Percentiles rank a stretch among this genome's conserved stretches.
Conservation (phyloP, 1,140 invertebrate species). For the Papilio polytes region DNA sequence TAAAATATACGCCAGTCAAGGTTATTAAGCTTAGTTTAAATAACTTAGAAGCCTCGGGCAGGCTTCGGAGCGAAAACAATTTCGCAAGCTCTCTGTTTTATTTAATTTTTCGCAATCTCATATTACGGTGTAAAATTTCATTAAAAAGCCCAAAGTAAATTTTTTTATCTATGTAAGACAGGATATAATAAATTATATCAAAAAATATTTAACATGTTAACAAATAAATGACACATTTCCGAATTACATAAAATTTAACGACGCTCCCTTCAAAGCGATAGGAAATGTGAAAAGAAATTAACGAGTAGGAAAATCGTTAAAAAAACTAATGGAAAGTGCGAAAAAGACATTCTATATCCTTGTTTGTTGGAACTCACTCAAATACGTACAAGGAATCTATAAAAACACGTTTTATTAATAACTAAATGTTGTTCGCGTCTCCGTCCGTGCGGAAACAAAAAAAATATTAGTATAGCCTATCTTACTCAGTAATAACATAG, state of each 20-base stretch:
- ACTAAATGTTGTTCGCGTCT: too few species aligned
- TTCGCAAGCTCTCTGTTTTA: not conserved
- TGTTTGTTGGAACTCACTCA: not conserved
- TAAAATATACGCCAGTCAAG: constrained; percentile 11
- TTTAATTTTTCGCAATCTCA: not conserved
- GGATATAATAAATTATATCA: not conserved
- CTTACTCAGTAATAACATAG: too few species aligned
- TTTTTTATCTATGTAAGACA: not conserved
- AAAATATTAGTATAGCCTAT: too few species aligned
- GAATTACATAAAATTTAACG: not conserved
- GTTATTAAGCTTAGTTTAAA: constrained; percentile 10
- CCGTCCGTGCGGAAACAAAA: too few species aligned
- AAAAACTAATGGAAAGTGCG: not conserved
- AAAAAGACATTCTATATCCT: not conserved
- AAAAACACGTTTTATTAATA: too few species aligned
- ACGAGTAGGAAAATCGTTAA: constrained; percentile 14
- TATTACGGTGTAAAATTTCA: not conserved
- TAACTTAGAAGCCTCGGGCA: constrained; percentile 1
- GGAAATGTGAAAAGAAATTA: not conserved
- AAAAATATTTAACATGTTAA: not conserved
- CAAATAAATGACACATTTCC: not conserved
- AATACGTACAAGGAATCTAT: not conserved
- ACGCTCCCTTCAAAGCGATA: not conserved
- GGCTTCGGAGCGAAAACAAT: not conserved
- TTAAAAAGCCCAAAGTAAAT: not conserved